Percentiles rank a stretch among this genome's conserved stretches.
Conservation (phyloP, 2,888 invertebrate genomes). For the Vanessa cardui region DNA sequence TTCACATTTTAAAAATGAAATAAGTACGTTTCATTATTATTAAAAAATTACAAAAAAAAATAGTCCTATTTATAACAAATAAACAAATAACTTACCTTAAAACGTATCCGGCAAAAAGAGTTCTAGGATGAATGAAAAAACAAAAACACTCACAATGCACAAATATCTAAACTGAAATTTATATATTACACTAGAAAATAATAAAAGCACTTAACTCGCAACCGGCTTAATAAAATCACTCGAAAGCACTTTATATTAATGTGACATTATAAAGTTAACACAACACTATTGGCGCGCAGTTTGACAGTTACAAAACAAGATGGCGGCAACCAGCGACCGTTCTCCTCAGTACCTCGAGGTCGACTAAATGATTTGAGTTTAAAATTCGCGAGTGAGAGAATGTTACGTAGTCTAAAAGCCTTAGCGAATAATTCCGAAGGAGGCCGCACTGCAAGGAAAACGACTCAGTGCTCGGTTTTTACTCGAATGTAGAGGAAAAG, state of each 20-base stretch:
- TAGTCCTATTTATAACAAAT: background rate
- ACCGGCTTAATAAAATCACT: slow-evolving; percentile 29
- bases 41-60: too few species aligned
- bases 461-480: slow-evolving; percentile 47
- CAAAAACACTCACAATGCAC: slow-evolving; percentile 40
- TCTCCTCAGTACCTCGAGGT: slow-evolving; percentile 70
- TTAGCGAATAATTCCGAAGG: slow-evolving; percentile 60
- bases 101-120: slow-evolving; percentile 40
- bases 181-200: slow-evolving; percentile 21
- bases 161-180: slow-evolving; percentile 28
- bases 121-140: background rate
- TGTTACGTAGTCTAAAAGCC: slow-evolving; percentile 63
- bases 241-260: background rate
- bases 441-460: slow-evolving; percentile 74
- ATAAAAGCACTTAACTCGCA: slow-evolving; percentile 8
- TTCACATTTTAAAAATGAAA: too few species aligned
- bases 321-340: slow-evolving; percentile 46
- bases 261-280: slow-evolving; percentile 22
- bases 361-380: slow-evolving; percentile 63
- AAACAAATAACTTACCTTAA: slow-evolving; percentile 40
- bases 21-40: too few species aligned
- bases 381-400: slow-evolving; percentile 62
- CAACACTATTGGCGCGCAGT: slow-evolving; percentile 4
- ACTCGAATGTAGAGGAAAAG: slow-evolving; percentile 10
- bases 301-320: slow-evolving; percentile 4